Conservation (phyloP, 2,888 invertebrate species). For the Eupithecia subumbrata region DNA sequence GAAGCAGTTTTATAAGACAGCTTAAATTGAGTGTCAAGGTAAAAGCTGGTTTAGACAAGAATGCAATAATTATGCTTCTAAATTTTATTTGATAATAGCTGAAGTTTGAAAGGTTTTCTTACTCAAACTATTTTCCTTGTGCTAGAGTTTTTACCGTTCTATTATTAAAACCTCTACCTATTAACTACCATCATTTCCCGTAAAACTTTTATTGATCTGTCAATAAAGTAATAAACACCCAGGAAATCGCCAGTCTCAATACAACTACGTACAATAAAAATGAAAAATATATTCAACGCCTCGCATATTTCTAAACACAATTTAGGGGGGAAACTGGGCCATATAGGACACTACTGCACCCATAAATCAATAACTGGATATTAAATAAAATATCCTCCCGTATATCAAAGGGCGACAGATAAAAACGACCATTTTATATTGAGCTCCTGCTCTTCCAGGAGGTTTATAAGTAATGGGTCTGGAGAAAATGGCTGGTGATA, state of each 20-base stretch:
- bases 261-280: constrained; percentile 48
- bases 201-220: not conserved
- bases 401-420: constrained; percentile 71
- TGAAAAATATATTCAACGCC: constrained; percentile 58
- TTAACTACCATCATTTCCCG: not conserved
- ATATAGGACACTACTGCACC: constrained; percentile 58
- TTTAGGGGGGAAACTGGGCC: constrained; percentile 56
- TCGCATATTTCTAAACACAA: constrained; percentile 65
- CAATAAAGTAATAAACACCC: constrained; percentile 10
- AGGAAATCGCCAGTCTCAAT: constrained; percentile 18
- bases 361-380: constrained; percentile 80
- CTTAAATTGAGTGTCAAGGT: not conserved
- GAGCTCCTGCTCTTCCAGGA: constrained; percentile 48
- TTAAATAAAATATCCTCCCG: constrained; percentile 77
- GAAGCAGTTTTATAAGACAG: not conserved
- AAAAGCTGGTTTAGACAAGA: not conserved
- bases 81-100: not conserved
- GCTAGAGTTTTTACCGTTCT: not conserved
- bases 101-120: not conserved
- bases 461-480: constrained; percentile 47
- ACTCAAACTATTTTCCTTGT: not conserved
- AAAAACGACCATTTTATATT: constrained; percentile 61
- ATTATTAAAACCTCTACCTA: not conserved
- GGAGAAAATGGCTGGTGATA: constrained; percentile 52
- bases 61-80: not conserved